Base-by-base conservation (phyloP, 2,113 vertebrate species). In the Corynorhinus townsendii region DNA sequence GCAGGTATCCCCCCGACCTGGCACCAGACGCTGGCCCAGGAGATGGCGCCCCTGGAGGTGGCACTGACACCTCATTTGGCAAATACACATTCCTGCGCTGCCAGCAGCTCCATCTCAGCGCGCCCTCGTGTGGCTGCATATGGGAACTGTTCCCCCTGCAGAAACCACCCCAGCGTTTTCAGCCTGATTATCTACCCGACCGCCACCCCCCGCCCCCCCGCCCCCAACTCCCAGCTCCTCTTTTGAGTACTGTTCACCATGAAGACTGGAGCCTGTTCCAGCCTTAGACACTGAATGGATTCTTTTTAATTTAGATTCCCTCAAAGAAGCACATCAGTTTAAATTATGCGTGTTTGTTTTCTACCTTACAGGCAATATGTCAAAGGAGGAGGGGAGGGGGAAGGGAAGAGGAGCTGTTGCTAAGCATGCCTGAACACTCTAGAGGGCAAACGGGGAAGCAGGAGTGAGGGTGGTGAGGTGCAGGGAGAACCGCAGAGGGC, bases 11-110 rank as follows among this genome's bases (percentile, higher is more conserved):
- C 5, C 26, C 19, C 6, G 20, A 33, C 19, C 38, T 7, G 1
- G 1, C 26, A 43, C 6, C 17, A 1, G 17, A 38, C 0, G 1
- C 54, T 54, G 38, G 43, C 9, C 35, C 66, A 54, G 20, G 66
- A 81, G 72, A 82, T 19, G 73, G 62, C 8, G 5, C 17, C 75
- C 1, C 59, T 24, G 64, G 64, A 89, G 33, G 47, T 5, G 0
- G 35, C 17, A 4, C 7, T 26, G 33, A 15, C 0, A 16, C 35
- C 49, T 54, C 45, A 9, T 2, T 24, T 7, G 47, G 35, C 28
- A 35, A 33, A 62, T 0, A 38, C 1, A 16, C 33, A 15, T 16
- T 5, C 24, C 12, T 5, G 40, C 0, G 49, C n/a, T 3, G 11
- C 15, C 30, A 2, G 72, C 54, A 47, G 28, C 80, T 17, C 64